Base-by-base conservation (phyloP, 37 sponge, comb jelly and placozoan genomes). In the Tethya wilhelma region DNA sequence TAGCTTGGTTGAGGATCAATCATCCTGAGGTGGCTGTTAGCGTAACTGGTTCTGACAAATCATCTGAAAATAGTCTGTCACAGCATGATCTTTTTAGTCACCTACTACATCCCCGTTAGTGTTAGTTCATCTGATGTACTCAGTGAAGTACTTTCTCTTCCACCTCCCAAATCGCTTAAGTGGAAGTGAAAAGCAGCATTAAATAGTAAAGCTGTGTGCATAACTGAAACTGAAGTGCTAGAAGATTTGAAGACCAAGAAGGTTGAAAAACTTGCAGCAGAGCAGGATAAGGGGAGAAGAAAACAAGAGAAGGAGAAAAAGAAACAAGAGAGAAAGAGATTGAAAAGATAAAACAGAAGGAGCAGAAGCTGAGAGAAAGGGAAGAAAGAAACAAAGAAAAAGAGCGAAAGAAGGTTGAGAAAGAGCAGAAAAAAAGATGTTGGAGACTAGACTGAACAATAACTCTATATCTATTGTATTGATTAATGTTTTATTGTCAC, bases 151-250 rank as follows among this genome's bases (percentile, higher is more conserved):
- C 75, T 75, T 33, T 42, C 56, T 32, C 44, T 79, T 37, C 80
- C 75, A 29, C 46, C 73, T 6, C 75, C 87, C 38, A 30, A 77
- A 40, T 22, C 45, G 68, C 30, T 77, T 46, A 40, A 29, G 57
- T 29, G 41, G 33, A 81, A 67, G 44, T 70, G 73, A 40, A 87
- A 63, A 55, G 19, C 46, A n/a, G 71, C 33, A n/a, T 20, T 82
- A 31, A 82, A 77, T 49, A 71, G 59, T 36, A 77, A 63, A 55
- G 64, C 78, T 33, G 70, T 82, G 23, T 88, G 89, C 44, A 82
- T 82, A 36, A 88, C 89, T 42, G 87, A 87, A 38, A 9, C 0
- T 74, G 58, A 64, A 11, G 74, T 86, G 41, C 28, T 60, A n/a
- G 63, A 60, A 26, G 63, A n/a, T 12, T 8, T 60, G 28, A 60